Evolutionary conservation across 2,113 vertebrate species (phyloP).

Genomic region (Saccopteryx bilineata): DNA sequence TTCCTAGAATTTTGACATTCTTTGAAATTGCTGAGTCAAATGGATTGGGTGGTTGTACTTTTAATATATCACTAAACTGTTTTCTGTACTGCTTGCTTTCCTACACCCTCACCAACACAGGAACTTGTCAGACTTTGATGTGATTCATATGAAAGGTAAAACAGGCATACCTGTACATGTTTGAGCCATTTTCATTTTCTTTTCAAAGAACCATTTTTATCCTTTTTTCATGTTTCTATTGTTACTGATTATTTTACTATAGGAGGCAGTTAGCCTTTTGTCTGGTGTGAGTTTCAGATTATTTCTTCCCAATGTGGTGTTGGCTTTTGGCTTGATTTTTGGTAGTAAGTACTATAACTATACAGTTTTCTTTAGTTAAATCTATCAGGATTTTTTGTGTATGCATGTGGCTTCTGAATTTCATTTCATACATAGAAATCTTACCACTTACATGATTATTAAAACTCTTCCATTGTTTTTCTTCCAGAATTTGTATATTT

Average conservation of each 20-base stretch:
- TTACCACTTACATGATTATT: neutral
- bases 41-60: neutral
- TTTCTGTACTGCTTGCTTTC: neutral
- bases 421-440: neutral
- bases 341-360: neutral
- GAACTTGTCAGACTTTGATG: neutral
- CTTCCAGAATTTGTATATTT: neutral
- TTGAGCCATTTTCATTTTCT: neutral
- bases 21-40: neutral
- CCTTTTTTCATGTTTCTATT: neutral
- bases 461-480: neutral
- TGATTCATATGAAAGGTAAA: neutral
- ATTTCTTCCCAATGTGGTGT: neutral
- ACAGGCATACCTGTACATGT: neutral
- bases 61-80: neutral
- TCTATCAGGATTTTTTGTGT: neutral
- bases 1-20: conserved; percentile 46
- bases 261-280: neutral
- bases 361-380: neutral
- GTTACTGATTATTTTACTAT: neutral
- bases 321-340: conserved; percentile 34
- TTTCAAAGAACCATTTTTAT: neutral
- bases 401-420: neutral
- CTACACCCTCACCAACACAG: neutral
- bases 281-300: neutral